phyloP scores from a whole-genome alignment of 35 echinoderm and acorn worm genomes.

The Lytechinus pictus region DNA sequence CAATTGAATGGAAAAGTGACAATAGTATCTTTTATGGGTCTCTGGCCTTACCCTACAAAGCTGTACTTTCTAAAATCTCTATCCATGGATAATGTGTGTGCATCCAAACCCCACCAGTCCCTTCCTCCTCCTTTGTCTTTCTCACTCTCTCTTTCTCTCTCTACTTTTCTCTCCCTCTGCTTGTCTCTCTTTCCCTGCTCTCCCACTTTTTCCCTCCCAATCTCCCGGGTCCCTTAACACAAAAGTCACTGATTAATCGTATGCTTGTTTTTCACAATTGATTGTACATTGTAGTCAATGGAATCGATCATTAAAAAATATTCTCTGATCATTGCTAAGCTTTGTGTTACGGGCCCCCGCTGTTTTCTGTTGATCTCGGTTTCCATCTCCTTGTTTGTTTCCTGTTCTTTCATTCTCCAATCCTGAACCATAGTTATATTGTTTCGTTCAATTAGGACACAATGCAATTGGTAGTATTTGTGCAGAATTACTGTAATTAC shows the following conservation, averaged over 20 bases:
- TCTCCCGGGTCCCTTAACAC: background rate
- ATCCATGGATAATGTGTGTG: too few relatives aligned
- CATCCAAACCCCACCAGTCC: too few relatives aligned
- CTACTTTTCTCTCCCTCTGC: background rate
- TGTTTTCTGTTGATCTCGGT: background rate
- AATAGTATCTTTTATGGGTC: too few relatives aligned
- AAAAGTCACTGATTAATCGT: background rate
- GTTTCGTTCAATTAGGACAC: background rate
- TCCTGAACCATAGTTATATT: background rate
- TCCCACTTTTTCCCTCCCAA: background rate
- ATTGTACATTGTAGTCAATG: too few relatives aligned
- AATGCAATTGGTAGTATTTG: background rate
- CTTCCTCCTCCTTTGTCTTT: too few relatives aligned
- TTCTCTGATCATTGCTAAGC: too few relatives aligned
- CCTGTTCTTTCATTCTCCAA: background rate
- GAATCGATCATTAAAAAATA: too few relatives aligned
- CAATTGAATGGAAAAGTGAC: too few relatives aligned
- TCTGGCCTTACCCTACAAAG: too few relatives aligned
- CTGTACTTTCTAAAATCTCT: too few relatives aligned
- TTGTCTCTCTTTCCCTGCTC: background rate
- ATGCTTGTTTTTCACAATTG: background rate
- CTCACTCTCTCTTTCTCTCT: background rate
- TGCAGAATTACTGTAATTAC: background rate
- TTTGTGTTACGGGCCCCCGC: too few relatives aligned
- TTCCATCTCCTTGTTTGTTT: background rate